Evolutionary conservation across 2,113 vertebrate species (phyloP).

Genomic region (Sylvia atricapilla): DNA sequence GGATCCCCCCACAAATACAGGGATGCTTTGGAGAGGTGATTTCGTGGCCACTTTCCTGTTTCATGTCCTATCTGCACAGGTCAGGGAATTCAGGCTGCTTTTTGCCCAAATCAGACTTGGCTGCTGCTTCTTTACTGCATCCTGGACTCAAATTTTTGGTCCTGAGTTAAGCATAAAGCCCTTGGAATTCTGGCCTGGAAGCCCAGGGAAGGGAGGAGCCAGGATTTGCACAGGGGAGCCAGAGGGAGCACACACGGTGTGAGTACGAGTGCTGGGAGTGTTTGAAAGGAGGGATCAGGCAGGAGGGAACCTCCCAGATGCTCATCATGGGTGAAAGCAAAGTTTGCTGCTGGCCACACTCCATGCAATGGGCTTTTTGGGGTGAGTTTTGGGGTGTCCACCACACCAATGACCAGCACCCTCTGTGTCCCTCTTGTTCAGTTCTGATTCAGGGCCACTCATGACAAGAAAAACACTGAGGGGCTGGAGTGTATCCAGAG

Average conservation of each 20-base stretch:
- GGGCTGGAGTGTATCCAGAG: neutral
- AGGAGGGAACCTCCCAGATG: neutral
- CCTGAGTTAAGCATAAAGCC: neutral
- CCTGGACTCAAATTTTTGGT: neutral
- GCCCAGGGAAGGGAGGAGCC: neutral
- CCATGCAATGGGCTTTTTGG: neutral
- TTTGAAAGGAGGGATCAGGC: neutral
- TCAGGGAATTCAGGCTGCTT: neutral
- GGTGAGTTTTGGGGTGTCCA: neutral
- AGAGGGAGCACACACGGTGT: neutral
- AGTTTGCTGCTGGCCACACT: neutral
- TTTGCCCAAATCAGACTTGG: neutral
- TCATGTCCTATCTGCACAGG: neutral
- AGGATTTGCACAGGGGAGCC: neutral
- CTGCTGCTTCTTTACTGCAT: neutral
- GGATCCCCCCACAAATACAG: fast-evolving
- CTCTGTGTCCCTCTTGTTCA: neutral
- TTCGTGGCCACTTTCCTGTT: fast-evolving
- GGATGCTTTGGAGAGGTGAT: neutral
- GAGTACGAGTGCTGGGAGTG: neutral
- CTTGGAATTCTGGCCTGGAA: neutral
- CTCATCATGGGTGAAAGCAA: neutral
- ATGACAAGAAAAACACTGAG: neutral
- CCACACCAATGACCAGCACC: neutral
- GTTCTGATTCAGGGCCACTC: neutral